Percentiles rank a stretch among this genome's conserved stretches.
Evolutionary conservation across 23 tunicate species (phyloP).

Genomic region (Halocynthia roretzi): DNA sequence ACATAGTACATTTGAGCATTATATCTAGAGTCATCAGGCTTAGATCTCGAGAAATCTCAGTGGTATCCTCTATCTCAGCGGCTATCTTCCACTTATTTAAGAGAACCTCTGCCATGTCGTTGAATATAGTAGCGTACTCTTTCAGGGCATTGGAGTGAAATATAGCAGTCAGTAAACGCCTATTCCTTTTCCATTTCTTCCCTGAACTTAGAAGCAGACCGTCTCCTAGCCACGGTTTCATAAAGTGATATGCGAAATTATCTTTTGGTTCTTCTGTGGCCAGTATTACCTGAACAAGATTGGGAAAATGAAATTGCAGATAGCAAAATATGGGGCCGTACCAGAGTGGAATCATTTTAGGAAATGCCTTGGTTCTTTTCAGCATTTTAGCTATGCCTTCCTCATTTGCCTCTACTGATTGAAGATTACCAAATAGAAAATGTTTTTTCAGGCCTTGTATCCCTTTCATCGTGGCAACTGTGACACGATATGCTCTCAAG

Average conservation of each 20-base stretch:
- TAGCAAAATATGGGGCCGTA: conserved; percentile 19
- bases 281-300: background rate
- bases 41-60: conserved; percentile 48
- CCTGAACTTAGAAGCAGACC: conserved; percentile 49
- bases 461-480: background rate
- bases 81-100: background rate
- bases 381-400: background rate
- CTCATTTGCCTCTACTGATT: conserved; percentile 11
- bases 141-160: conserved; percentile 46
- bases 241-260: conserved; percentile 15
- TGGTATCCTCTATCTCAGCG: background rate
- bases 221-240: conserved; percentile 66
- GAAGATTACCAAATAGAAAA: conserved; percentile 44
- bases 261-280: conserved; percentile 42
- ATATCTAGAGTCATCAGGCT: conserved; percentile 60
- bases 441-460: conserved; percentile 19
- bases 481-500: background rate
- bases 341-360: conserved; percentile 24
- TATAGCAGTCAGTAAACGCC: conserved; percentile 52
- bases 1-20: conserved; percentile 43
- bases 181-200: conserved; percentile 57
- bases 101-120: background rate
- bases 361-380: background rate
- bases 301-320: conserved; percentile 17
- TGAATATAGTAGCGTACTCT: background rate